Base-by-base conservation (phyloP, 92 coral and sea anemone genomes). In the Hydrozoanthus gracilis region DNA sequence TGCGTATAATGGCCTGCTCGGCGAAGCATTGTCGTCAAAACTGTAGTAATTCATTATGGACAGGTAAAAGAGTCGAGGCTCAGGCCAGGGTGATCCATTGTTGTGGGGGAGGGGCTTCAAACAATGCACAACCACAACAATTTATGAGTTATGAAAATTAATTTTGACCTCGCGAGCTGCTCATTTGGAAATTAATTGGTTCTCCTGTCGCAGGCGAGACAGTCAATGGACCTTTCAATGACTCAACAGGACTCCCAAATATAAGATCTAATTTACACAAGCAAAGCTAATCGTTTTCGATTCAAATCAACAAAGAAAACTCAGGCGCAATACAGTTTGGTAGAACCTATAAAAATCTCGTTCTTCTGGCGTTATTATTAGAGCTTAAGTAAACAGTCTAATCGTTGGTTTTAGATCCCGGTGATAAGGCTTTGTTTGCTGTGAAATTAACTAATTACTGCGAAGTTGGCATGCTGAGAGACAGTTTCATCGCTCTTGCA, bases 361-460 rank as follows among this genome's bases (percentile, higher is more conserved):
- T 13, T 80, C 44, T 68, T 64, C 65, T 56, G 64, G 83, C 68
- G 83, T 56, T 51, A n/a, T 6, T 73, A 48, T 74, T 16, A 44
- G 11, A 35, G 52, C 60, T 18, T 64, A 80, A 65, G 85, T 80
- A 80, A 80, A 80, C 75, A 80, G 12, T 9, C 27, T 80, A 80
- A 80, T 80, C 73, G 85, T 17, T 45, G 44, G 56, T 65, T 56
- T 66, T 65, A 80, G 85, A 80, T 80, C 74, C 60, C 18, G 8
- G 55, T 14, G 85, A 80, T 80, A 80, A 65, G 14, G 46, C 85
- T 80, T 80, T 80, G 85, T 80, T 49, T 46, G 48, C 16, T 80
- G 73, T 80, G 85, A 80, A 64, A 64, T 65, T 80, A 80, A 80
- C 85, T 80, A 80, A 80, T 80, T 80, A 80, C 18, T 13, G 55